Conservation (phyloP, 2,113 vertebrate genomes). For the human region DNA sequence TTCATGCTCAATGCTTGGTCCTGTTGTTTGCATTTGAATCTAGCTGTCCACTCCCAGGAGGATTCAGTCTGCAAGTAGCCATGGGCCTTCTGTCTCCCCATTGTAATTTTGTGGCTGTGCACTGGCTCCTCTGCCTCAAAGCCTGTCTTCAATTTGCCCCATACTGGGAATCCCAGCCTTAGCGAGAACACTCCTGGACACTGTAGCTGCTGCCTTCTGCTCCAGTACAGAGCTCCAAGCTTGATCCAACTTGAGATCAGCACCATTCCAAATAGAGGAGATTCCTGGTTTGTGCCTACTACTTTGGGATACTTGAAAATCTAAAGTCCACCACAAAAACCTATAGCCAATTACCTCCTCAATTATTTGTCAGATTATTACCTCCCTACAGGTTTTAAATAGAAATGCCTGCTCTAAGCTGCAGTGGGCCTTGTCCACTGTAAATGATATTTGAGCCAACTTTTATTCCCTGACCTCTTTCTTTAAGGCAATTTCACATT, state of each 20-base stretch:
- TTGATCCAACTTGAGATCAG: neutral
- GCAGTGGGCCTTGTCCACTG: neutral
- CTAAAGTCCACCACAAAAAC: neutral
- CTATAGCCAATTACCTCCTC: neutral
- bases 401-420: neutral
- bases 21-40: neutral
- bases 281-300: neutral
- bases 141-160: neutral
- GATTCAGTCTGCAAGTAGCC: neutral
- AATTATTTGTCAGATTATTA: neutral
- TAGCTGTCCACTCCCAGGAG: neutral
- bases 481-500: neutral
- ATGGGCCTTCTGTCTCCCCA: neutral
- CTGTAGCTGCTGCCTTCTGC: neutral
- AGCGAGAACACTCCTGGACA: fast-evolving
- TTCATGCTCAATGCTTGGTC: neutral
- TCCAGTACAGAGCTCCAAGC: neutral
- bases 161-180: neutral
- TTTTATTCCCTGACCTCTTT: neutral
- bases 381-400: neutral
- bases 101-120: no score
- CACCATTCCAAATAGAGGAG: neutral
- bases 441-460: neutral
- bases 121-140: neutral
- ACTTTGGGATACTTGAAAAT: neutral